These are phyloP conservation scores for Felis chaus DNA, from an alignment of 2,113 vertebrate genomes.

Conservation along the genomic window DNA sequence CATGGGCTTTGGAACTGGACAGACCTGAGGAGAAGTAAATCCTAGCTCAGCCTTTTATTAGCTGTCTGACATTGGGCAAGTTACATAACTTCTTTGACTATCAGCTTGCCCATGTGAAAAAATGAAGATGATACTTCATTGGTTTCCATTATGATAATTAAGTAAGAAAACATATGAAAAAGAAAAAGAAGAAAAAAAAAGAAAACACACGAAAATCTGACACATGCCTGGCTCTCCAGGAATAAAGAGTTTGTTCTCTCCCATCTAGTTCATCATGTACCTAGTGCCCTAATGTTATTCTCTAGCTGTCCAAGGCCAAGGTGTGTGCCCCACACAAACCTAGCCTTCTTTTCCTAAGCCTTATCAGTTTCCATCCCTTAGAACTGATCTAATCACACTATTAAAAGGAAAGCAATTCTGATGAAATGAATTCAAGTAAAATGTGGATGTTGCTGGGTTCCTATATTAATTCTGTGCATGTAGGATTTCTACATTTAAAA, in stretches of 20 bases:
- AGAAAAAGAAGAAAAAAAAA: background rate
- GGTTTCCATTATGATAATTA: conserved; percentile 12
- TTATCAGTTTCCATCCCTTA: background rate
- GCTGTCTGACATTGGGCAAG: conserved; percentile 11
- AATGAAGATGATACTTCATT: background rate
- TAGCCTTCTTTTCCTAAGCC: background rate
- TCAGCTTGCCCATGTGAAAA: background rate
- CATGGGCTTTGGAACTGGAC: background rate
- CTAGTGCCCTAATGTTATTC: background rate
- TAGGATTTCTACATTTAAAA: background rate
- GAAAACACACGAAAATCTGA: conserved; percentile 24
- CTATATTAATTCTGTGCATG: background rate
- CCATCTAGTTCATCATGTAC: background rate
- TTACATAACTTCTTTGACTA: conserved; percentile 33
- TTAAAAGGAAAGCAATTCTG: conserved; percentile 44
- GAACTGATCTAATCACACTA: background rate
- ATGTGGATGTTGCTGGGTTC: background rate
- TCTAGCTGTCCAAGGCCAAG: background rate
- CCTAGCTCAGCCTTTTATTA: background rate
- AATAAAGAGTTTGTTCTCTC: background rate
- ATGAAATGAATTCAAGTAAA: conserved; percentile 42
- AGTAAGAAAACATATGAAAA: conserved; percentile 7
- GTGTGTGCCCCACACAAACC: background rate
- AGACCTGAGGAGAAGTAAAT: conserved; percentile 53
- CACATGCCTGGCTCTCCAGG: background rate